Base-by-base conservation (phyloP, 2,888 invertebrate species). In the Acrobasis suavella region DNA sequence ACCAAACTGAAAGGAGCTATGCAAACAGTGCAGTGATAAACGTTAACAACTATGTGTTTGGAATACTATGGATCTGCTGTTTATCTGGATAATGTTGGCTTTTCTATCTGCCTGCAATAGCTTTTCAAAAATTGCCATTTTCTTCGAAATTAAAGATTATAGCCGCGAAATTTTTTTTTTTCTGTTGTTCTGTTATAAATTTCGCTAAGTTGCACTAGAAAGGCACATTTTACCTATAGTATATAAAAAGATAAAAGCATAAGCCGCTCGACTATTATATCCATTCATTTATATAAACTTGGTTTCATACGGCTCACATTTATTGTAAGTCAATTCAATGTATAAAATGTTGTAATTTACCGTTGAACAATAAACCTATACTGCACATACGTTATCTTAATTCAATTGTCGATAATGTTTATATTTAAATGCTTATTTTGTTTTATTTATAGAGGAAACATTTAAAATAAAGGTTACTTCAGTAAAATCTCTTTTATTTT, bases 401-500 rank as follows among this genome's bases (percentile, higher is more conserved):
- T 79, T 76, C 77, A 78, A 81, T 75, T 73, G 77, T 84, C 77
- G 74, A 82, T 77, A 76, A 79, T 80, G 80, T 77, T 78, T 72
- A 76, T 77, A 77, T 83, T 80, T 78, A 76, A 38, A 82, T 83
- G 83, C 85, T 82, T 83, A 84, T 82, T 83, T 85, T 84, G 85
- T 87, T 87, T 87, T 81, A 86, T 86, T 86, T 86, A 85, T 85
- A 76, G 82, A 79, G 75, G 73, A 86, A 80, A 80, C 73, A 78
- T 81, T 83, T 77, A 78, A 86, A 81, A 80, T 82, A 82, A 82
- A 82, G 77, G 76, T 82, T 82, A 78, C 78, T 75, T 80, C 73
- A 72, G 74, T 71, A 63, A 54, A 49, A 50, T 62, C 58, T 67
- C 14, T 61, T 69, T 71, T 54, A 67, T 69, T 73, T 66, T 32